These are phyloP conservation scores for Polydrusus tereticollis DNA, from an alignment of 2,888 invertebrate species.

Conservation along the genomic window DNA sequence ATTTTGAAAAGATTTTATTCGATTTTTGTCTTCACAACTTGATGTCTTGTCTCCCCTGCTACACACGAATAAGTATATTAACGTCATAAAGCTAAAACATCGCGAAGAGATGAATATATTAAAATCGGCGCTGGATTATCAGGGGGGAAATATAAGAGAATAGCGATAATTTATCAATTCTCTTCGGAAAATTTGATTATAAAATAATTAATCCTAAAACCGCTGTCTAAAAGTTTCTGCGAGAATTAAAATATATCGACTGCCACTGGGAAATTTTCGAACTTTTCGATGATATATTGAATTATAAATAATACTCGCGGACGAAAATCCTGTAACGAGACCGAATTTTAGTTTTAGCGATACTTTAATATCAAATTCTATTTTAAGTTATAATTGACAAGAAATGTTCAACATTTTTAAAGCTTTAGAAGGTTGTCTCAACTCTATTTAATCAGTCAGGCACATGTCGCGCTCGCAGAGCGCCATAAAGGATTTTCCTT, in stretches of 20 bases:
- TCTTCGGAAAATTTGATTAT: constrained; percentile 52
- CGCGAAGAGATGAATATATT: constrained; percentile 36
- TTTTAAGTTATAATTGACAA: no score
- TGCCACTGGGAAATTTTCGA: constrained; percentile 51
- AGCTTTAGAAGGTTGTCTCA: no score
- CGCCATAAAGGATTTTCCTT: no score
- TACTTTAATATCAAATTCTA: background rate
- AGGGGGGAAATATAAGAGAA: constrained; percentile 45
- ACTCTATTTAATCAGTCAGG: no score
- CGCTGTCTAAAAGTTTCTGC: constrained; percentile 55
- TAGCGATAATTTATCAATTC: constrained; percentile 53
- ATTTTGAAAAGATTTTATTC: background rate
- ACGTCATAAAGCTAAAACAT: constrained; percentile 10
- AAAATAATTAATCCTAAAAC: constrained; percentile 53
- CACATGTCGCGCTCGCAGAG: no score
- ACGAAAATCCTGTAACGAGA: constrained; percentile 35
- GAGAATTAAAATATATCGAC: constrained; percentile 59
- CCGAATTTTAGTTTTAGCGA: background rate
- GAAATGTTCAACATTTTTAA: no score
- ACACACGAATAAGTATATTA: background rate
- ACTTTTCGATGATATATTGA: constrained; percentile 57
- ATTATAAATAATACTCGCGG: constrained; percentile 53
- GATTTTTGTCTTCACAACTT: background rate
- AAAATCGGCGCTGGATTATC: constrained; percentile 22
- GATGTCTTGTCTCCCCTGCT: background rate